Conservation (phyloP, 2,888 invertebrate genomes). For the Synergus gifuensis region DNA sequence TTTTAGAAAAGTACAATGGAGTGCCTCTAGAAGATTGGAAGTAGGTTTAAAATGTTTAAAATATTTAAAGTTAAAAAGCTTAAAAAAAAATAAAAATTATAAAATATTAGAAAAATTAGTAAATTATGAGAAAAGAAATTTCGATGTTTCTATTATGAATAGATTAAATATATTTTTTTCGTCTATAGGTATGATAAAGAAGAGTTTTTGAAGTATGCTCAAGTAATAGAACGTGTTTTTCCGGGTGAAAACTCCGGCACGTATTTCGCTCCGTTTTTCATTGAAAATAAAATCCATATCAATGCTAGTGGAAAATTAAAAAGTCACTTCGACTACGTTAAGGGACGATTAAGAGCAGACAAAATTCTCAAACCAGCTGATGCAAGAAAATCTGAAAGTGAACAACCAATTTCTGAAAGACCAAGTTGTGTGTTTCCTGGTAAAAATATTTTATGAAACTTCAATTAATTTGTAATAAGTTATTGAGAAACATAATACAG, state of each 20-base stretch:
- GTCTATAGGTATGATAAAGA: conserved; percentile 8
- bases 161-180: background rate
- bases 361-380: no score
- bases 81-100: no score
- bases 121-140: no score
- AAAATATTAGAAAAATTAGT: no score
- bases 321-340: background rate
- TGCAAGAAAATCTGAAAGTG: no score
- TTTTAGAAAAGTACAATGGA: background rate
- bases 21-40: background rate
- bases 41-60: background rate
- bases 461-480: background rate
- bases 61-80: no score
- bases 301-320: background rate
- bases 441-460: background rate
- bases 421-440: background rate
- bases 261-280: conserved; percentile 18
- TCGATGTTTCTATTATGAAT: background rate
- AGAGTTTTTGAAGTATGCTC: background rate
- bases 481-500: no score
- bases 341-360: background rate
- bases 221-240: no score
- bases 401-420: background rate
- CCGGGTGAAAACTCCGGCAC: background rate
- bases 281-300: background rate